Conservation (phyloP, 2,113 vertebrate species). For the Sterna hirundo region DNA sequence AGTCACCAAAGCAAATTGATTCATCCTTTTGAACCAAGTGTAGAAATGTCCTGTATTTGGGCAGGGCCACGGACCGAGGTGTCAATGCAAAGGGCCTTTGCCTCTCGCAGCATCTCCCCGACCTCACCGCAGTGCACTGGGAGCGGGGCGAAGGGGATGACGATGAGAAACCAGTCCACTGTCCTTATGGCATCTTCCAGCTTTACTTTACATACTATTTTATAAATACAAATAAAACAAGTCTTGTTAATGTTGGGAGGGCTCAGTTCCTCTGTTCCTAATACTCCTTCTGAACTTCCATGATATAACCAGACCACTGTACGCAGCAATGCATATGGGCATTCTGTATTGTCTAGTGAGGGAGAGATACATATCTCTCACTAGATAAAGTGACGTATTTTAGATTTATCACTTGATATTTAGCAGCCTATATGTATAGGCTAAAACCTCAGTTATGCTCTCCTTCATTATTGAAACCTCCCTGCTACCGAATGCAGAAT, state of each 20-base stretch:
- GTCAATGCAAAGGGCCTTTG: background rate
- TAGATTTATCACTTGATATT: background rate
- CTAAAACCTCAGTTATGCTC: background rate
- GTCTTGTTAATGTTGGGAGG: background rate
- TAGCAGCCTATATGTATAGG: background rate
- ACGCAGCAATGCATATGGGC: background rate
- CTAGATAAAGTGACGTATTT: background rate
- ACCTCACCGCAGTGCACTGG: background rate
- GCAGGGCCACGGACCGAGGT: background rate
- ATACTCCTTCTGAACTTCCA: background rate
- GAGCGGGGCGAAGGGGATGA: background rate
- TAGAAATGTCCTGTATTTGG: background rate
- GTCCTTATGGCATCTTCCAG: background rate
- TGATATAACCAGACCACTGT: background rate
- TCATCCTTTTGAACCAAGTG: background rate
- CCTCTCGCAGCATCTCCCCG: background rate
- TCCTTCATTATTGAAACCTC: background rate
- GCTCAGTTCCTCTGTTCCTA: background rate
- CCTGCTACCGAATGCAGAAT: background rate
- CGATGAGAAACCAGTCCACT: background rate
- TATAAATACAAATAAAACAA: background rate
- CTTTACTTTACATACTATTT: background rate
- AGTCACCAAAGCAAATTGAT: background rate
- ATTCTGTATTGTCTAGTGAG: background rate
- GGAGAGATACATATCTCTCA: background rate